Evolutionary conservation across 2,113 vertebrate species (phyloP), one percentile per base, ranked within the genome.

Genomic region (Reinhardtius hippoglossoides): DNA sequence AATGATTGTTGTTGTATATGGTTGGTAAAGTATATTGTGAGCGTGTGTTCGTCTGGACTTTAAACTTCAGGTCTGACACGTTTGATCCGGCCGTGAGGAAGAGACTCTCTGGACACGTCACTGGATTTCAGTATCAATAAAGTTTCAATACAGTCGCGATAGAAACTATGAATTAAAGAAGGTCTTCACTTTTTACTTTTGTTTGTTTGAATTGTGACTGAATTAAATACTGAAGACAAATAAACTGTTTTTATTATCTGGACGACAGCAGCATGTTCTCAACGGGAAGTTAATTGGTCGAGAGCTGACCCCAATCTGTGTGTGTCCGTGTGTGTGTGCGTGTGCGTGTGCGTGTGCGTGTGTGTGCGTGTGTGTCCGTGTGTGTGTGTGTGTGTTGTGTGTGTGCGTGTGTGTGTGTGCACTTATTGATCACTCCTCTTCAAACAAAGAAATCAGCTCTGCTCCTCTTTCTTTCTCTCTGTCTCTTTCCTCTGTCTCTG

Each of bases 361-460:
- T 12, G 48, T 2, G 2, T 21, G 21, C 5, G 42, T 44, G 42
- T 44, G 42, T 44, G 42, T 42, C 10, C 13, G 40, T 35, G 18
- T 31, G 8, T 59, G 3, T 59, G 23, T 27, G 55, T 46, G 55
- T 40, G 9, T 61, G 65, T 42, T 27, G 70, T 55, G 64, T 20
- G 65, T 8, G 23, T 40, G 50, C 31, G 12, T 35, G 61, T 18
- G 61, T 21, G 70, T 55, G 64, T 20, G 65, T 5, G 23, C 5
- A 18, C 23, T 3, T 67, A 79, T 79, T 73, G 56, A 79, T 79
- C 35, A 44, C 26, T 61, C 24, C 15, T 64, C 55, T 18, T 73
- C 63, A 79, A 54, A 71, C 76, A 71, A 71, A 78, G 62, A 66
- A 59, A 66, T 59, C 60, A 50, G 23, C 50, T 56, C 50, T 44